phyloP scores from a whole-genome alignment of 2,797 vertebrate species.

The Diplodus puntazzo region DNA sequence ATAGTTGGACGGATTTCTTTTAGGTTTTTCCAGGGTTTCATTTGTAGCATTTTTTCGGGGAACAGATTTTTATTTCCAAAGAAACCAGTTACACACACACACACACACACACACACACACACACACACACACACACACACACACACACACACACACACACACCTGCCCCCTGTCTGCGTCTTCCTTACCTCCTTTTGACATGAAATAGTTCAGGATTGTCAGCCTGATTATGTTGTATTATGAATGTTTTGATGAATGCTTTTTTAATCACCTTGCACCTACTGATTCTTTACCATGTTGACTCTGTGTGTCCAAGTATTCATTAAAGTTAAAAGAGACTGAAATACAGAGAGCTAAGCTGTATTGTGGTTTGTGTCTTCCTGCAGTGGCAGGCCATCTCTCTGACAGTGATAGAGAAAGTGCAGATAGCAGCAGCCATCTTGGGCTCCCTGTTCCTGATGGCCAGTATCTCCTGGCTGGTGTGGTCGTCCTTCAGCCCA shows the following conservation, averaged over 20 bases:
- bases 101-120: neutral
- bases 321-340: neutral
- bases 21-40: neutral
- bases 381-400: slow-evolving; percentile 99
- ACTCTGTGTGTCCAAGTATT: neutral
- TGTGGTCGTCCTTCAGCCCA: slow-evolving; percentile 99
- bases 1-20: neutral
- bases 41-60: neutral
- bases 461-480: slow-evolving; percentile 99
- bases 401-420: slow-evolving; percentile 98
- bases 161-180: neutral
- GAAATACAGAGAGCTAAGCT: slow-evolving; percentile 2
- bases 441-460: slow-evolving; percentile 98
- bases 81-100: neutral
- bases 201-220: neutral
- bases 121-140: neutral
- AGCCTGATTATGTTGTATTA: slow-evolving; percentile 8
- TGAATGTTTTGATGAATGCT: slow-evolving; percentile 7
- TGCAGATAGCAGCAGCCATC: slow-evolving; percentile 98
- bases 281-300: neutral
- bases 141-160: neutral
- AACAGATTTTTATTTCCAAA: neutral
- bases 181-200: neutral
- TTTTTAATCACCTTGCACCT: neutral
- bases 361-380: slow-evolving; percentile 36